Base-by-base conservation (phyloP, 2,113 vertebrate genomes). In the Entelurus aequoreus region DNA sequence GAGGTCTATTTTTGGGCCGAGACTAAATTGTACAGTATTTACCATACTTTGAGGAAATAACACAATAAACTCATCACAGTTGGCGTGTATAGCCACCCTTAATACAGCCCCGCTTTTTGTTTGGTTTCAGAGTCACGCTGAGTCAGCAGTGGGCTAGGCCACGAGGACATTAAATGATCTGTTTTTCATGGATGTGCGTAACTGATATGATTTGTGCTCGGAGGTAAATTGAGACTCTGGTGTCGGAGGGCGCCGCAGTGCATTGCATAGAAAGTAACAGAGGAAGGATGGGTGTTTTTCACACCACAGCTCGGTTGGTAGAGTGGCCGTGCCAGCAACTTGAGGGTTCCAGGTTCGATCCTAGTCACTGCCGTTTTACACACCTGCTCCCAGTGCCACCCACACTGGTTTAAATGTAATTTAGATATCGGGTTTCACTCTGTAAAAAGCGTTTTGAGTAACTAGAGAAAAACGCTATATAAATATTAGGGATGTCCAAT, bases 181-280 rank as follows among this genome's bases (percentile, higher is more conserved):
- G 77, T 82, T 81, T 81, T 74, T 85, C 76, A 88, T 87, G 77
- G 86, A 89, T 88, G 77, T 68, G 69, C 80, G 85, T 84, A 84
- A 87, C 71, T 79, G 83, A 90, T 90, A 86, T 66, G 63, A 80
- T 84, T 85, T 84, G 72, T 73, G 66, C 72, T 75, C 54, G 15
- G 64, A 63, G 62, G 86, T 84, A 75, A 84, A 82, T 64, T 63
- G 75, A 87, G 69, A 75, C 64, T 65, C 47, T 71, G 46, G 57
- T 69, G 50, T 66, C 62, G 47, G 62, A 64, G 46, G 42, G 8
- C 48, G 21, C 21, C 28, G 15, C 62, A 75, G 57, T 49, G 63
- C 49, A 69, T 72, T 35, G 60, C 50, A 49, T 53, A 56, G 60
- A n/a, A 46, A 57, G 55, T 42, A 44, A 35, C 28, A 1, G 35